Percentiles rank a stretch among this genome's conserved stretches.
phyloP scores from a whole-genome alignment of 2,888 invertebrate species.

The Itoplectis maculator region DNA sequence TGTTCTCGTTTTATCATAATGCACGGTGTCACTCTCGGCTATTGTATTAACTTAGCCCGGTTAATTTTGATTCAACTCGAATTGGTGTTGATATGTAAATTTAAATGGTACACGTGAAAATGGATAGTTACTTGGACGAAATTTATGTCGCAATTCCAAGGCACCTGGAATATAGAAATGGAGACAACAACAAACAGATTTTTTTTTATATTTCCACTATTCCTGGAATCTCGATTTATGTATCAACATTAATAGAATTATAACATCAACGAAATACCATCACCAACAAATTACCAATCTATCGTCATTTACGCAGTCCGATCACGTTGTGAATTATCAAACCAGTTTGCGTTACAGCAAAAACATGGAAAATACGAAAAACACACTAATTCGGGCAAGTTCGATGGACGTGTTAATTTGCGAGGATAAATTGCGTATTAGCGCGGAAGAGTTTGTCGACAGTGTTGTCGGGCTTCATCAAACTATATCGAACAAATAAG shows the following conservation, averaged over 20 bases:
- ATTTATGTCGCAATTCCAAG: not conserved
- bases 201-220: not conserved
- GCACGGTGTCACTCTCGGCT: not conserved
- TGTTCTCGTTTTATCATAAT: constrained; percentile 6
- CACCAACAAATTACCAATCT: not conserved
- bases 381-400: not conserved
- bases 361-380: constrained; percentile 1
- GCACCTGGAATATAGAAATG: no score
- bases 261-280: not conserved
- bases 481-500: not conserved
- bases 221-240: not conserved
- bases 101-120: not conserved
- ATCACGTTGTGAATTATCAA: not conserved
- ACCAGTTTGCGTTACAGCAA: not conserved
- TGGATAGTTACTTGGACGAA: not conserved
- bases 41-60: constrained; percentile 6
- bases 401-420: not conserved
- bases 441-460: not conserved
- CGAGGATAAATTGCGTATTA: not conserved
- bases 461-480: not conserved
- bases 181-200: not conserved
- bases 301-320: not conserved
- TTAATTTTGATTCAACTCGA: not conserved
- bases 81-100: not conserved
- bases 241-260: not conserved